Evolutionary conservation across 1,140 invertebrate species (phyloP).

Genomic region (Aphaenogaster floridana): DNA sequence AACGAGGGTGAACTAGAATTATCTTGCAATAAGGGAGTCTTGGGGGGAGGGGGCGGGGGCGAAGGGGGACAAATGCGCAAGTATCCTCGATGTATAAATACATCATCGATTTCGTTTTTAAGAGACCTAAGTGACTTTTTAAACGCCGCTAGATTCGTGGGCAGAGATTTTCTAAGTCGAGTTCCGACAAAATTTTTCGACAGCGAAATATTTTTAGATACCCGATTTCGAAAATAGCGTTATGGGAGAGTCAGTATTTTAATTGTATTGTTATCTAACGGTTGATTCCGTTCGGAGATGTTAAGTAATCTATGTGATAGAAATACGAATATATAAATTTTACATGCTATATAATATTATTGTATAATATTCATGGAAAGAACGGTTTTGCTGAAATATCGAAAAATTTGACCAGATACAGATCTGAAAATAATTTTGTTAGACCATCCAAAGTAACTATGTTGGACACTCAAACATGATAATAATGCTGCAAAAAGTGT

Average conservation of each 20-base stretch:
- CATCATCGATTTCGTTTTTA: neutral
- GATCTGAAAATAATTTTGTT: too few species aligned
- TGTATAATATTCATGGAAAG: too few species aligned
- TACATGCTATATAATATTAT: neutral
- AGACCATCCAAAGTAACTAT: too few species aligned
- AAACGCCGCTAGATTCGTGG: neutral
- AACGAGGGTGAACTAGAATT: conserved; percentile 65
- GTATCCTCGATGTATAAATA: conserved; percentile 50
- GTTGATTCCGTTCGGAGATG: neutral
- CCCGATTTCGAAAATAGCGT: neutral
- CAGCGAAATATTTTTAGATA: neutral
- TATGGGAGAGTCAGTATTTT: neutral
- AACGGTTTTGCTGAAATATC: too few species aligned
- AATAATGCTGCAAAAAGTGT: too few species aligned
- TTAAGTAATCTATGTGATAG: neutral
- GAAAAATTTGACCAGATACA: too few species aligned
- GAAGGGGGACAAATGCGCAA: neutral
- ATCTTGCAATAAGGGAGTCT: conserved; percentile 32
- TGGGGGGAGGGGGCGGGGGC: neutral
- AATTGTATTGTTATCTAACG: neutral
- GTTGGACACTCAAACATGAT: too few species aligned
- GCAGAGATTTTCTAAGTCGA: neutral
- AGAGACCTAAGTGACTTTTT: conserved; percentile 9
- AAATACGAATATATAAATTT: neutral
- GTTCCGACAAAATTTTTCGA: neutral